Evolutionary conservation across 2,888 invertebrate genomes (phyloP), one percentile per base, ranked within the genome.

Genomic region (Euproctis similis): DNA sequence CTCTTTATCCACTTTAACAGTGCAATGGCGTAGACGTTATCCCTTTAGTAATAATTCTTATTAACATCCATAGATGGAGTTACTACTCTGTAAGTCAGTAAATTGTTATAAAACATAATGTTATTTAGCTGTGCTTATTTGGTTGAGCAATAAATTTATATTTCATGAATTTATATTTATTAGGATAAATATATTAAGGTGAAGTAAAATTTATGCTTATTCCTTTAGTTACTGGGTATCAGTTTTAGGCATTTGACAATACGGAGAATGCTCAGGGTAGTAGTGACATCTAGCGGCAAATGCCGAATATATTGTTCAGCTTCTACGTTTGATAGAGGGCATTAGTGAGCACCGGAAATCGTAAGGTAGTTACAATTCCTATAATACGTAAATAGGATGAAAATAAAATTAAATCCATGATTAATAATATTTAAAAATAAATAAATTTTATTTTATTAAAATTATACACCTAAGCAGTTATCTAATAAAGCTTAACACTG

Each of bases 401-500:
- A 17, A 6, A 8, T 4, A 17, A 8, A 17, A 4, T 17, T 8
- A 17, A 17, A 17, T 17, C 17, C 8, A 17, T 3, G 8, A 17
- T 17, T 4, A 17, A 3, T 17, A 4, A 17, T 8, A 17, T 17
- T 17, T 8, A 17, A 17, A 8, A 17, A 8, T 4, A 17, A 6
- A 17, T 17, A 8, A 8, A 17, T 17, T 17, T 17, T 17, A 17
- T 8, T 17, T 17, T 17, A 4, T 17, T 3, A 17, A 8, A 4
- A 17, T 17, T 4, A 8, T 17, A n/a, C n/a, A 8, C 2, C 8
- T 17, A 17, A 17, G 17, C 8, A 8, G 8, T 37, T 36, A 42
- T 28, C 39, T 25, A 31, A 43, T 38, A 37, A 47, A 46, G 45
- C 46, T 51, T 51, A 48, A 61, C 57, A 42, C 60, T 62, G 65